phyloP scores from a whole-genome alignment of 2,888 invertebrate genomes.

The Blomia tropicalis region DNA sequence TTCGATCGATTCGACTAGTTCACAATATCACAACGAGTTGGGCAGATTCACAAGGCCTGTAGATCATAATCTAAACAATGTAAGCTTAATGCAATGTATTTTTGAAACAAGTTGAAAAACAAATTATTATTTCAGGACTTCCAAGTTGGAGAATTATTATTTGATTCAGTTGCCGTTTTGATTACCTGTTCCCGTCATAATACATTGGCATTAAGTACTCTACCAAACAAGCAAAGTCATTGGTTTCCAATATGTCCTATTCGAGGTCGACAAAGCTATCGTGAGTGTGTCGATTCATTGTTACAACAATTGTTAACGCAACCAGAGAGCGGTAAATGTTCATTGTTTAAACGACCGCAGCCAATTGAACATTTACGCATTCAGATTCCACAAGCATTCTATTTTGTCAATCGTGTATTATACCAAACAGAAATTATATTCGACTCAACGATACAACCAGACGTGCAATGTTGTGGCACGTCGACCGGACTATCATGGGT shows the following conservation, averaged over 20 bases:
- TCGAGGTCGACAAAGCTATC: neutral
- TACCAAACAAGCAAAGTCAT: neutral
- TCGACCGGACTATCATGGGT: neutral
- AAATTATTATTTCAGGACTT: too few species aligned
- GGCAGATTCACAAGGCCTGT: neutral
- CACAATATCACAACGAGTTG: neutral
- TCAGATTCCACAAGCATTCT: neutral
- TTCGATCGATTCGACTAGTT: neutral
- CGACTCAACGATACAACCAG: neutral
- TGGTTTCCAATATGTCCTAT: neutral
- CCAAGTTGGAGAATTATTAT: neutral
- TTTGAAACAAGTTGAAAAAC: too few species aligned
- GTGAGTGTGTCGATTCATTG: neutral
- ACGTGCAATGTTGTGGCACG: neutral
- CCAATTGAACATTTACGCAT: neutral
- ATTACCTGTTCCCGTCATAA: neutral
- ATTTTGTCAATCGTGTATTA: neutral
- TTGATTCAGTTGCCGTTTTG: conserved; percentile 4
- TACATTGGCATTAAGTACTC: neutral
- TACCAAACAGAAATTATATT: neutral
- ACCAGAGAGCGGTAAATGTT: neutral
- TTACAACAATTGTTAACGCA: neutral
- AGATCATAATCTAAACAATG: neutral
- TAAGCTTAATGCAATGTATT: too few species aligned
- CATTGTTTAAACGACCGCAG: neutral